Conservation (phyloP, 2,888 invertebrate species). For the Isotomurus palustris region DNA sequence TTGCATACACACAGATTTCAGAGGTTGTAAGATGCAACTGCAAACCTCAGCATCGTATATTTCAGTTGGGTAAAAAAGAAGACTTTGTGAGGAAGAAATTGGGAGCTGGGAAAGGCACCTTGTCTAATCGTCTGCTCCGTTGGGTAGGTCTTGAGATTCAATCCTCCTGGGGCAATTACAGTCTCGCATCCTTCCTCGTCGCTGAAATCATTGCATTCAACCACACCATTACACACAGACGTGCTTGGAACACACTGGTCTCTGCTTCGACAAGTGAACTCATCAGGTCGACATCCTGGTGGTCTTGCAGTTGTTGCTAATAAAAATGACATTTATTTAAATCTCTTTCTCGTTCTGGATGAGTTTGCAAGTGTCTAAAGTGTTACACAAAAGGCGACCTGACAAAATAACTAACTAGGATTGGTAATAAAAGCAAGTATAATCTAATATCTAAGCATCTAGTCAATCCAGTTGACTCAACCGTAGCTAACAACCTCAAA, state of each 20-base stretch:
- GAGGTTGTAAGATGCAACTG: too few species aligned
- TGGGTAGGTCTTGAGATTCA: slow-evolving; percentile 72
- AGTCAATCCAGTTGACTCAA: too few species aligned
- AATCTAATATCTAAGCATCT: too few species aligned
- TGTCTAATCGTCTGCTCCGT: slow-evolving; percentile 72
- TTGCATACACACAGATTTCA: slow-evolving; percentile 2
- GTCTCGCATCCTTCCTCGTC: slow-evolving; percentile 46
- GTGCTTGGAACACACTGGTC: slow-evolving; percentile 51
- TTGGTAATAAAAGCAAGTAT: too few species aligned
- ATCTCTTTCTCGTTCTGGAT: too few species aligned
- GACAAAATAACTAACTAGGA: too few species aligned
- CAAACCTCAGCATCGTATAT: too few species aligned
- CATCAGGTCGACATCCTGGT: slow-evolving; percentile 48
- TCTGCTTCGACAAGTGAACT: slow-evolving; percentile 51
- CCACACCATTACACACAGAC: slow-evolving; percentile 54
- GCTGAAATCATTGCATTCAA: slow-evolving; percentile 50
- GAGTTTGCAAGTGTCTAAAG: too few species aligned
- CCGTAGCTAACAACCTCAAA: too few species aligned
- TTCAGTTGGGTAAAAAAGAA: too few species aligned
- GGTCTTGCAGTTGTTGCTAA: slow-evolving; percentile 24
- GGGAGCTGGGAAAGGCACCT: slow-evolving; percentile 61
- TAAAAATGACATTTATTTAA: background rate
- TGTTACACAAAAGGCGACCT: too few species aligned
- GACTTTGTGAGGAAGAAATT: too few species aligned
- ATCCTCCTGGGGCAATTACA: slow-evolving; percentile 49